Base-by-base conservation (phyloP, 2,113 vertebrate genomes). In the Bubo blakistoni region DNA sequence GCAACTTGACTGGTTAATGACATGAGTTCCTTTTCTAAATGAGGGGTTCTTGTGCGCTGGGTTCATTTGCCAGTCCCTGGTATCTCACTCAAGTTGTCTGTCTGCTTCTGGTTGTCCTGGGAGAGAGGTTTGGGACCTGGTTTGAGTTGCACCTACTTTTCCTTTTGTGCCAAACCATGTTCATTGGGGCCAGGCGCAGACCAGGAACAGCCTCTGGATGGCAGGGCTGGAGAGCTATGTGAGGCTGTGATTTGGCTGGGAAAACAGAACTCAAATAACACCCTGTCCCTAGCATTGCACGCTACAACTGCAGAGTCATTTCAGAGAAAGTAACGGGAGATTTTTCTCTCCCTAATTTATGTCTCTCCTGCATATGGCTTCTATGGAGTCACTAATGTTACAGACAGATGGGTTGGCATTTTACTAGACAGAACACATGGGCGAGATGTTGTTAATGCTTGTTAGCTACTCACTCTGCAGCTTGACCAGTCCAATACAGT, bases 321-420 rank as follows among this genome's bases (percentile, higher is more conserved):
- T 86, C 88, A 58, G 88, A 87, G 88, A 46, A 65, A 80, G 80
- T 51, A 97, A 79, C 2, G 0, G 88, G 96, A 97, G 88, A 94
- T 95, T 96, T 97, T 94, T 91, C 92, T 95, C 83, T 95, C 86
- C 80, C 83, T 96, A 92, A 97, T 97, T 96, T 92, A 96, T 96
- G 92, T 78, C 83, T 91, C 66, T 89, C 54, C 80, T 67, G 84
- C 97, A 96, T 96, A 95, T 96, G 97, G 97, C 97, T 97, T 94
- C 86, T 81, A 1, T 2, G 16, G 95, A 90, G 72, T 86, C 52
- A 1, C 92, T 96, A 86, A 94, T 97, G 96, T 96, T 95, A 26
- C 79, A 88, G 95, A 78, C 97, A 97, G 96, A 97, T 95, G 97
- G 96, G 92, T 74, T 96, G 95, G 92, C 94, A 94, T 94, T 94